Conservation (phyloP, 2,888 invertebrate species). For the Orthosia gothica region DNA sequence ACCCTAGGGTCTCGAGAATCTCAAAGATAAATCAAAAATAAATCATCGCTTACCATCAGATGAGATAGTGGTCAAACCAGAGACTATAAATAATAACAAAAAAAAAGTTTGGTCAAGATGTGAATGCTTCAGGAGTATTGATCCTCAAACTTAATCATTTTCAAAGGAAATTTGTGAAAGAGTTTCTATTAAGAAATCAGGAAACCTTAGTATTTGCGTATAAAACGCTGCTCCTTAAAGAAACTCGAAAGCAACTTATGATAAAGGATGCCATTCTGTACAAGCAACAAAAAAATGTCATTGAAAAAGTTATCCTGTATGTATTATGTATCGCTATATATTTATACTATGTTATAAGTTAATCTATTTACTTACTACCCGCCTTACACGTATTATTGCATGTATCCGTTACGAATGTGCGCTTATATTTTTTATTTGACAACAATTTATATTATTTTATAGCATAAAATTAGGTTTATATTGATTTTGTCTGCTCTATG, state of each 20-base stretch:
- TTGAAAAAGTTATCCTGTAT: conserved; percentile 51
- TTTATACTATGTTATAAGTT: conserved; percentile 34
- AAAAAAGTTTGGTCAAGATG: background rate
- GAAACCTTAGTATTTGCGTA: no score
- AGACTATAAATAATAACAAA: no score
- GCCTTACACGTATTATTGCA: conserved; percentile 54
- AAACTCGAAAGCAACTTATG: background rate
- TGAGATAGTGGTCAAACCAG: no score
- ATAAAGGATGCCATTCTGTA: background rate
- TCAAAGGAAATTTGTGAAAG: no score
- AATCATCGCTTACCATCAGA: no score
- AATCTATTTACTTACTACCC: conserved; percentile 55
- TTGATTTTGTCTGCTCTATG: conserved; percentile 6
- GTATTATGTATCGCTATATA: conserved; percentile 49
- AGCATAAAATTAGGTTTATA: background rate
- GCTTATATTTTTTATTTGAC: conserved; percentile 23
- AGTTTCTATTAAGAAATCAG: no score
- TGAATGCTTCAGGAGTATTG: background rate
- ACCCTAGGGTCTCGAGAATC: no score
- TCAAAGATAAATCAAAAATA: no score
- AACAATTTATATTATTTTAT: conserved; percentile 12
- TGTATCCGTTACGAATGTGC: conserved; percentile 46
- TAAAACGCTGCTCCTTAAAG: no score
- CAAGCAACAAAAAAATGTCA: background rate
- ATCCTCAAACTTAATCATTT: no score